Percentiles rank a stretch among this genome's conserved stretches.
Conservation (phyloP, 2,888 invertebrate species). For the Ophion ventricosus region DNA sequence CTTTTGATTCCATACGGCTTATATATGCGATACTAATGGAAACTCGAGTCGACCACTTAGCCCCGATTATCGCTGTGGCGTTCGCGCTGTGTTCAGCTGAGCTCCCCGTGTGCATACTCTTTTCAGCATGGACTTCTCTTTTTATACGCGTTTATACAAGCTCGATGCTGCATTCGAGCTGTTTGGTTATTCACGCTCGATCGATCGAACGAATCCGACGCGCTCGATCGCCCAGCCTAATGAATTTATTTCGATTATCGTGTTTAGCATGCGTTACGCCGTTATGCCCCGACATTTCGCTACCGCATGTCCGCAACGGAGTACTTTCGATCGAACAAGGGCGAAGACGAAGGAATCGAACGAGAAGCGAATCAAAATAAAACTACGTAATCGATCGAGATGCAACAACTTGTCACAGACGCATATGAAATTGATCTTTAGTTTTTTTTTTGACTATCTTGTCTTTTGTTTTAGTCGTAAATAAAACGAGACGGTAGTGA, state of each 20-base stretch:
- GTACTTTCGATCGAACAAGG: slow-evolving; percentile 15
- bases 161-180: slow-evolving; percentile 41
- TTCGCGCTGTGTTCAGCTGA: slow-evolving; percentile 17
- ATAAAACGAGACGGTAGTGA: too few relatives aligned
- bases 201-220: slow-evolving; percentile 68
- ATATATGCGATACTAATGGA: slow-evolving; percentile 47
- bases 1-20: slow-evolving; percentile 37
- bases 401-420: background rate
- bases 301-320: slow-evolving; percentile 32
- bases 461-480: too few relatives aligned
- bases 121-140: slow-evolving; percentile 3
- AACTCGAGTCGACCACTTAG: slow-evolving; percentile 63
- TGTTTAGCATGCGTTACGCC: slow-evolving; percentile 67
- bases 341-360: slow-evolving; percentile 50
- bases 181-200: slow-evolving; percentile 66
- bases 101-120: slow-evolving; percentile 25
- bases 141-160: slow-evolving; percentile 1
- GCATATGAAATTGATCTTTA: too few relatives aligned
- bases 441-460: too few relatives aligned
- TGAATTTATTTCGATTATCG: slow-evolving; percentile 73
- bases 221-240: slow-evolving; percentile 72
- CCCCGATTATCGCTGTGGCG: slow-evolving; percentile 62
- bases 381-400: background rate
- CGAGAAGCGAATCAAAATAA: background rate
- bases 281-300: slow-evolving; percentile 49